phyloP scores from a whole-genome alignment of 2,797 vertebrate species.

The Anniella stebbinsi region DNA sequence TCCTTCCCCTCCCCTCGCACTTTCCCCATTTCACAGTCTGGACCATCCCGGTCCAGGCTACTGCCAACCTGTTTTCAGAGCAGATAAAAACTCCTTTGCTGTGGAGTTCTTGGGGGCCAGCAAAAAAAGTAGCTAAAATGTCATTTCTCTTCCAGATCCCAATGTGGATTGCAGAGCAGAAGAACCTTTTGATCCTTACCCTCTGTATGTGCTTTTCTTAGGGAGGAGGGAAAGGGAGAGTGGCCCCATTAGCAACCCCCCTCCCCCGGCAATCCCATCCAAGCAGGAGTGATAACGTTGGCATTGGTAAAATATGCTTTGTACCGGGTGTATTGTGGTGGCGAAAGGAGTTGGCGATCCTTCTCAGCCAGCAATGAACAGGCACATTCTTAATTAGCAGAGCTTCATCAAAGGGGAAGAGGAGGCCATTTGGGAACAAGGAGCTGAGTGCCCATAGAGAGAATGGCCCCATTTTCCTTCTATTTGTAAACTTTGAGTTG shows the following conservation, averaged over 20 bases:
- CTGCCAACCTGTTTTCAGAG: slow-evolving; percentile 30
- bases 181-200: slow-evolving; percentile 28
- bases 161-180: slow-evolving; percentile 55
- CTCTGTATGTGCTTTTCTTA: background rate
- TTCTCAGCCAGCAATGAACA: slow-evolving; percentile 56
- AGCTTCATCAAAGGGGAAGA: slow-evolving; percentile 43
- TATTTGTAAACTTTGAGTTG: slow-evolving; percentile 35
- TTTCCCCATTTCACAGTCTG: background rate
- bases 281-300: slow-evolving; percentile 58
- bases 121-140: slow-evolving; percentile 43
- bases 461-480: slow-evolving; percentile 13
- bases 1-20: accelerated
- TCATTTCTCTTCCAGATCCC: slow-evolving; percentile 53
- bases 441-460: slow-evolving; percentile 26
- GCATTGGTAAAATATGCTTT: slow-evolving; percentile 56
- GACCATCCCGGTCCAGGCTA: background rate
- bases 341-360: slow-evolving; percentile 50
- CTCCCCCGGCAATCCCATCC: slow-evolving; percentile 29
- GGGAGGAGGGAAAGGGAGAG: slow-evolving; percentile 34
- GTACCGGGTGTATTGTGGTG: slow-evolving; percentile 54
- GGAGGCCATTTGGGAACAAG: slow-evolving; percentile 2
- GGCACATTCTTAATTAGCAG: slow-evolving; percentile 60
- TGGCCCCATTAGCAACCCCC: slow-evolving; percentile 53
- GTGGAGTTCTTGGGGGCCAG: slow-evolving; percentile 47
- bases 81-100: slow-evolving; percentile 58